Base-by-base conservation (phyloP, 2,888 invertebrate species). In the Chalcosyrphus nemorum region DNA sequence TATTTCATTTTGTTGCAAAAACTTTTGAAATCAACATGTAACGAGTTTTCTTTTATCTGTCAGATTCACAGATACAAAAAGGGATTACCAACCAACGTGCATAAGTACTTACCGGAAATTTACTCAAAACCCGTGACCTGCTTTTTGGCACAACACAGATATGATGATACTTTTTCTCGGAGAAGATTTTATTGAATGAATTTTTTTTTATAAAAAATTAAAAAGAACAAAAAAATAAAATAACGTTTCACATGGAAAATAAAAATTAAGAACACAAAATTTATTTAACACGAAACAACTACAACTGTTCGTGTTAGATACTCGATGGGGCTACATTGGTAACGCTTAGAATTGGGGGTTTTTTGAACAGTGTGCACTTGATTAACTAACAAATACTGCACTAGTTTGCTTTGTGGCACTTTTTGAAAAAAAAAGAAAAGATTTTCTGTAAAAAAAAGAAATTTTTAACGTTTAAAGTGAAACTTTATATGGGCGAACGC, bases 321-420 rank as follows among this genome's bases (percentile, higher is more conserved):
- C 74, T 65, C 84, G 80, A 84, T 65, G 61, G 70, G 84, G 84
- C 84, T 84, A 84, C 84, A 84, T 84, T 84, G 84, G 75, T 74
- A 84, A 80, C 41, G 74, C 43, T 59, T 56, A 54, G 35, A 45
- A 9, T 74, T 75, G 52, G 27, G 43, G 59, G 35, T 4, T 35
- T 75, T 74, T 57, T 66, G 17, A 35, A 50, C 4, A 2, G 38
- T 19, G 24, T 63, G 21, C 61, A 70, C 74, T 65, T 57, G 35
- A 50, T 57, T 65, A 29, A 84, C 84, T 45, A 32, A 50, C 61
- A 52, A 66, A 17, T 50, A 47, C 32, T 27, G 32, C 19, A 56
- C 38, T 35, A 2, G 27, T 24, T 7, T 24, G 50, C 3, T 41
- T 59, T 27, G 1, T 9, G 5, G 13, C 41, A 66, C 35, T 56